phyloP scores from a whole-genome alignment of 1,140 invertebrate genomes.

The Papilio aristodemus region DNA sequence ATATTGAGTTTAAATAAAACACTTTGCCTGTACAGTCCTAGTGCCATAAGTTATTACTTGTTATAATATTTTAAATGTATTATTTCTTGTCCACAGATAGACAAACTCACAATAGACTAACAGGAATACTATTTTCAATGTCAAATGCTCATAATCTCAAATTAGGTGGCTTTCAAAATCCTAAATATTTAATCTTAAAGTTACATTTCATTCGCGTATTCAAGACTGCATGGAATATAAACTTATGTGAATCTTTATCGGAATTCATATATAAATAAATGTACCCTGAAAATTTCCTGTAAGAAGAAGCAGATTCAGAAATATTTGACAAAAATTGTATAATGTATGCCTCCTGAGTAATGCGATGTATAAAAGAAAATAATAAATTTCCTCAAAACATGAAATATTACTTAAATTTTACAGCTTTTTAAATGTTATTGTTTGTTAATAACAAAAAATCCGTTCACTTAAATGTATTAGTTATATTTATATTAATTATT shows the following conservation, averaged over 20 bases:
- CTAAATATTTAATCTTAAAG: conserved; percentile 22
- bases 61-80: conserved; percentile 9
- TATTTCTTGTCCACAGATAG: conserved; percentile 56
- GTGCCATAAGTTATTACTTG: not conserved
- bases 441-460: too few relatives aligned
- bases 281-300: not conserved
- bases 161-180: conserved; percentile 47
- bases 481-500: conserved; percentile 2
- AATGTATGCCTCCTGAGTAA: conserved; percentile 1
- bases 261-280: conserved; percentile 17
- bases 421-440: not conserved
- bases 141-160: conserved; percentile 44
- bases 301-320: conserved; percentile 1
- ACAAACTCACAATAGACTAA: conserved; percentile 37
- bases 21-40: too few relatives aligned
- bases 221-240: conserved; percentile 15
- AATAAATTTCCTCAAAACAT: conserved; percentile 6
- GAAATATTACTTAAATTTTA: not conserved
- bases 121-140: conserved; percentile 26
- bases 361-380: not conserved
- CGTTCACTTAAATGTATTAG: too few relatives aligned
- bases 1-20: too few relatives aligned
- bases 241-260: conserved; percentile 10
- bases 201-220: conserved; percentile 24
- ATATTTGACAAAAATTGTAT: conserved; percentile 22